Percentiles rank a stretch among this genome's conserved stretches.
Evolutionary conservation across 92 coral and sea anemone species (phyloP).

Genomic region (Epizoanthus ramosus): DNA sequence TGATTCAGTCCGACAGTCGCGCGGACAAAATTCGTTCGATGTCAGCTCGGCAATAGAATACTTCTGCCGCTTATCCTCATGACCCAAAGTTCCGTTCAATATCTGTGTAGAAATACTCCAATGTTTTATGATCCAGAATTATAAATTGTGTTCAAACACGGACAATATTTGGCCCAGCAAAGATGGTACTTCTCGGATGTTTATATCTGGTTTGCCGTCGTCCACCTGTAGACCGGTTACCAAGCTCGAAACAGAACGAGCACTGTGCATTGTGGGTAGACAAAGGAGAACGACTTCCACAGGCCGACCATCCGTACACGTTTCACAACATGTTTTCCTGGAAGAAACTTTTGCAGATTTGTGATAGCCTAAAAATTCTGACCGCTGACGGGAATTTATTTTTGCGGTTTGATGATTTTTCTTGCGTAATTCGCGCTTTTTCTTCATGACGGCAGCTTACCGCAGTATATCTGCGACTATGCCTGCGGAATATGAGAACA

Average conservation of each 20-base stretch:
- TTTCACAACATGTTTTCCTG: too few relatives aligned
- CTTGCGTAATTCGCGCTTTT: too few relatives aligned
- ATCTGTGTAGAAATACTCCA: background rate
- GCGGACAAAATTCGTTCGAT: background rate
- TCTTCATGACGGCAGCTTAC: too few relatives aligned
- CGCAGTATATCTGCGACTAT: too few relatives aligned
- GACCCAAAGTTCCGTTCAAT: background rate
- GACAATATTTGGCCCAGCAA: background rate
- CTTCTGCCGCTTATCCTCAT: background rate
- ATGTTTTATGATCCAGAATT: background rate
- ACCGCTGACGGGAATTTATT: too few relatives aligned
- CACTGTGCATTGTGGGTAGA: slow-evolving; percentile 20
- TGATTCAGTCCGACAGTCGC: background rate
- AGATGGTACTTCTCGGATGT: background rate
- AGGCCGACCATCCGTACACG: too few relatives aligned
- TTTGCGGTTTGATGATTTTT: too few relatives aligned
- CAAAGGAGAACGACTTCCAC: too few relatives aligned
- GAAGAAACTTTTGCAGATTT: too few relatives aligned
- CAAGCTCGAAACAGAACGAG: slow-evolving; percentile 10
- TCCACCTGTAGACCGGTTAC: slow-evolving; percentile 23
- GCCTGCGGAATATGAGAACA: too few relatives aligned
- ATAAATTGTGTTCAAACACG: background rate
- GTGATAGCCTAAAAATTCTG: too few relatives aligned
- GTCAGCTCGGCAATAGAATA: background rate
- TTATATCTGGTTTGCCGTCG: slow-evolving; percentile 11